Conservation (phyloP, 2,113 vertebrate genomes). For the Coracopsis vasa region DNA sequence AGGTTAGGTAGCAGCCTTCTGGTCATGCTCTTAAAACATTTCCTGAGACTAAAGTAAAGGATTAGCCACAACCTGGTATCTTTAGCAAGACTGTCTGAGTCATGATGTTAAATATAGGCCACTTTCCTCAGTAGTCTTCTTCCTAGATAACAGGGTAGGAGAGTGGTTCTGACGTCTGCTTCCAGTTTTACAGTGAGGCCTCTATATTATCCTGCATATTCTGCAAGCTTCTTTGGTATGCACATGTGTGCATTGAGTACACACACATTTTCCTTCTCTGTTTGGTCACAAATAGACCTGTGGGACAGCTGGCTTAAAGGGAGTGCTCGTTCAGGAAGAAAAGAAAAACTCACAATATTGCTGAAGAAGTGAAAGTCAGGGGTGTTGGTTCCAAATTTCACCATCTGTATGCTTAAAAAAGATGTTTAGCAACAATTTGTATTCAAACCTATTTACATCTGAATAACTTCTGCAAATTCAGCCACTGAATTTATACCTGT, state of each 20-base stretch:
- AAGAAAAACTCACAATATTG: not conserved
- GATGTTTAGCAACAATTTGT: not conserved
- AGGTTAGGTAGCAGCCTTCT: not conserved
- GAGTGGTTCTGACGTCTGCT: not conserved
- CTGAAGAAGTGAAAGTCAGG: not conserved
- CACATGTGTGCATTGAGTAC: not conserved
- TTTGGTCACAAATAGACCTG: not conserved
- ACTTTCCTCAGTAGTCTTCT: not conserved
- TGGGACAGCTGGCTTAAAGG: not conserved
- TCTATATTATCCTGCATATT: not conserved
- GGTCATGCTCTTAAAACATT: not conserved
- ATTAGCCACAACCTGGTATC: not conserved
- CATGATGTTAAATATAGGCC: not conserved
- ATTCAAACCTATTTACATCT: not conserved
- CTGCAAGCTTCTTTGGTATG: not conserved
- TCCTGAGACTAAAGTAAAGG: not conserved
- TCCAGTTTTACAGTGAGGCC: not conserved
- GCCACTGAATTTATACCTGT: not conserved
- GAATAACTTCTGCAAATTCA: not conserved
- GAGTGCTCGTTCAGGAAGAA: not conserved
- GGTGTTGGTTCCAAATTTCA: not conserved
- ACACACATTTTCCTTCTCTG: not conserved
- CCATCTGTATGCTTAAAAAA: not conserved
- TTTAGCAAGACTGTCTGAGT: not conserved
- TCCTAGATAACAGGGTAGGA: not conserved